Conservation (phyloP, 2,113 vertebrate genomes). For the Diadophis punctatus region DNA sequence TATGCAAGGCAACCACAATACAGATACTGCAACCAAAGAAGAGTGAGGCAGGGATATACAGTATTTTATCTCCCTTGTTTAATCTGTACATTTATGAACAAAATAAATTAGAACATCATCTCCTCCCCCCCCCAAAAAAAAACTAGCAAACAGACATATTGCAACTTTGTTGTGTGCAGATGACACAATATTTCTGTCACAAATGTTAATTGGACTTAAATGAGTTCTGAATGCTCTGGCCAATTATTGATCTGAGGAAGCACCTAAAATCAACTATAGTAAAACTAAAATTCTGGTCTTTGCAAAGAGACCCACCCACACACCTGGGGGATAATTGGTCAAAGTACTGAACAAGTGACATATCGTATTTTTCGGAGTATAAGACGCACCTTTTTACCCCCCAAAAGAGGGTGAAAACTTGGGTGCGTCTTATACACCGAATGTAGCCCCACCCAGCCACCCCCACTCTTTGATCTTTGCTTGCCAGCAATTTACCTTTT, state of each 20-base stretch:
- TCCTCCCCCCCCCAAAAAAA: background rate
- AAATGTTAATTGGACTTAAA: background rate
- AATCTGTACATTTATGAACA: background rate
- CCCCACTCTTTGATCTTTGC: no score
- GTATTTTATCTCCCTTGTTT: background rate
- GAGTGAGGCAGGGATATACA: background rate
- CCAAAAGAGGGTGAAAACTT: no score
- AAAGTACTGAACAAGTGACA: background rate
- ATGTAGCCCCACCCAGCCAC: no score
- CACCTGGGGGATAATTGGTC: background rate
- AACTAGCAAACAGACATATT: background rate
- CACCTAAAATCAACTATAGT: background rate
- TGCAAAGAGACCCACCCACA: background rate
- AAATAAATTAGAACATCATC: background rate
- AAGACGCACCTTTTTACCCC: no score
- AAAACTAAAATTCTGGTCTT: background rate
- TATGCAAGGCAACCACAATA: background rate
- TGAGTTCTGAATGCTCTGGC: background rate
- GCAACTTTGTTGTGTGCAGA: background rate
- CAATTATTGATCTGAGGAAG: background rate
- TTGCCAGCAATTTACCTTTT: no score
- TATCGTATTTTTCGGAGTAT: no score
- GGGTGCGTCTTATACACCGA: no score
- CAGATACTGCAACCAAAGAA: background rate
- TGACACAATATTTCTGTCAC: background rate